Conservation (phyloP, 2,113 vertebrate species). For the Pygoscelis antarcticus region DNA sequence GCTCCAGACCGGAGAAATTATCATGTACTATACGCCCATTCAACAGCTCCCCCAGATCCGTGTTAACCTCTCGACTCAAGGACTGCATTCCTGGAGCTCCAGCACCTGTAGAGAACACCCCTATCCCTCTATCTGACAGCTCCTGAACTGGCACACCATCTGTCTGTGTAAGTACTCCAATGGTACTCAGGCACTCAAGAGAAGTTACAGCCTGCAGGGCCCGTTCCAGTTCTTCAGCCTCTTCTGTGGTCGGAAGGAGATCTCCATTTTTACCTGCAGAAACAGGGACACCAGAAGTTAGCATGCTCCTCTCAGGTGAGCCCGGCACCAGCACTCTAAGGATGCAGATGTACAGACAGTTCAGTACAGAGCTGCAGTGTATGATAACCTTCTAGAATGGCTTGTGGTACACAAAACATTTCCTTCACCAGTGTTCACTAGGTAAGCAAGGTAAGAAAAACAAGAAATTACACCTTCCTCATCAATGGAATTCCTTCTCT, state of each 20-base stretch:
- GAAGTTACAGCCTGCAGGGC: constrained; percentile 96
- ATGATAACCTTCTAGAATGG: background rate
- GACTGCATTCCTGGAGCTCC: constrained; percentile 86
- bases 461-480: background rate
- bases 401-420: background rate
- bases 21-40: constrained; percentile 90
- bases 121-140: constrained; percentile 86
- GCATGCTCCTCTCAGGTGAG: background rate
- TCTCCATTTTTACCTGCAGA: constrained; percentile 94
- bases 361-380: background rate
- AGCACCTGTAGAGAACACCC: constrained; percentile 85
- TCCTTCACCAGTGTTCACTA: background rate
- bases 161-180: constrained; percentile 88
- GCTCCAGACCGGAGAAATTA: constrained; percentile 91
- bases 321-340: background rate
- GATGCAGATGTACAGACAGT: background rate
- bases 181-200: constrained; percentile 95
- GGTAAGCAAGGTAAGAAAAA: background rate
- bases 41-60: constrained; percentile 89
- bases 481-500: background rate
- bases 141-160: constrained; percentile 86
- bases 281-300: constrained; percentile 34
- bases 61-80: constrained; percentile 81
- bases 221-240: constrained; percentile 96
- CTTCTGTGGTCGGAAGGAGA: constrained; percentile 95